Evolutionary conservation across 2,113 vertebrate species (phyloP).

Genomic region (Sceloporus tristichus): DNA sequence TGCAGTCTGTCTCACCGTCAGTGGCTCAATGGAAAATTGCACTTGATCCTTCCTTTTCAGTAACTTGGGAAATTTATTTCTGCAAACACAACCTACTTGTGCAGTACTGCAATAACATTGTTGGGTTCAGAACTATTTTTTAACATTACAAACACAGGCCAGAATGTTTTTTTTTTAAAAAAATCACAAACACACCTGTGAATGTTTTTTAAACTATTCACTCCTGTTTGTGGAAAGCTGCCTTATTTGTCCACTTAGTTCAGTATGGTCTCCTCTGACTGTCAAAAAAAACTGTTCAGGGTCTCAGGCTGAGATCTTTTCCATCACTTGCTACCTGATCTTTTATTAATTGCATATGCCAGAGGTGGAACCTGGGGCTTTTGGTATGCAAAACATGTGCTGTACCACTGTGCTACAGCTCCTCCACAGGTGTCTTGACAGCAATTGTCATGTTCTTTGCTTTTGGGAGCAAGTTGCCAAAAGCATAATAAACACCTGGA

Average conservation of each 20-base stretch:
- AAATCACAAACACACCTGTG: too few relatives aligned
- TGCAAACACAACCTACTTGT: background rate
- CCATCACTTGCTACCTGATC: background rate
- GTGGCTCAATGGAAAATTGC: too few relatives aligned
- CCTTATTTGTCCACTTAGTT: background rate
- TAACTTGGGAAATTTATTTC: background rate
- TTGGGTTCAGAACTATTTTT: background rate
- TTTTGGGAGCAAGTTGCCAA: conserved; percentile 15
- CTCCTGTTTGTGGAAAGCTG: background rate
- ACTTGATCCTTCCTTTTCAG: too few relatives aligned
- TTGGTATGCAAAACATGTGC: background rate
- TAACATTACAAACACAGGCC: background rate
- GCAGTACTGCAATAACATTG: background rate
- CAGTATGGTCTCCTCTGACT: background rate
- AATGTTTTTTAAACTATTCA: background rate
- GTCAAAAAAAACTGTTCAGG: background rate
- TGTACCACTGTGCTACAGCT: background rate
- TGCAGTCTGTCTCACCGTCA: too few relatives aligned
- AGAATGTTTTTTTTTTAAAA: background rate
- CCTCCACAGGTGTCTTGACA: background rate
- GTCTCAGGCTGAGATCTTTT: background rate
- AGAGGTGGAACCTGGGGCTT: background rate
- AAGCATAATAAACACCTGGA: conserved; percentile 39
- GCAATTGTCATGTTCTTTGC: background rate
- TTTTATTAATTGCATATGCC: background rate